Evolutionary conservation across 2,113 vertebrate genomes (phyloP), one percentile per base, ranked within the genome.

Genomic region (Carassius carassius): DNA sequence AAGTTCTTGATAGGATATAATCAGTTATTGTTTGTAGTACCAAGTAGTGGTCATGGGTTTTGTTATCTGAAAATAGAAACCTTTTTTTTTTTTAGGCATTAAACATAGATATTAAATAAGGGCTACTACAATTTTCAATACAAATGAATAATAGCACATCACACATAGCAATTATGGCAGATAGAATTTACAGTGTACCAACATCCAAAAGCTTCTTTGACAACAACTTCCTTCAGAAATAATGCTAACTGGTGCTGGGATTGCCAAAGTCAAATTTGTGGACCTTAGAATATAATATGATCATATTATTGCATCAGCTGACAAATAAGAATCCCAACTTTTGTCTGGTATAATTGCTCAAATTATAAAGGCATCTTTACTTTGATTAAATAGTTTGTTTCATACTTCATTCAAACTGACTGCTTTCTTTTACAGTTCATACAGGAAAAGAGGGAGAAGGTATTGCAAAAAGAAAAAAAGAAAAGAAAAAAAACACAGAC

Each of bases 351-450:
- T 90, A 78, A 73, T 73, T 80, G 35, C 32, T 35, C 41, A 87
- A 92, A 87, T 88, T 93, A 91, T 94, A 92, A 93, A 92, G 92
- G 88, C 88, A 88, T 91, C 90, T 89, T 87, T 86, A 87, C 91
- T 91, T 90, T 90, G 89, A 92, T 92, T 93, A 93, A 94, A 93
- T 93, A 89, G 1, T 0, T 54, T 94, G 62, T 91, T 93, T 90
- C 92, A 92, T 92, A 93, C 89, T 92, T 51, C 91, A 83, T 79
- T 88, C 90, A 87, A 13, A 49, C 29, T 17, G 83, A 74, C 86
- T 86, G 79, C 60, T 83, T 87, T 82, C 78, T 82, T 84, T 86
- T 91, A 79, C 89, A 85, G 79, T 87, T 88, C 90, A 91, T 90
- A 91, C 89, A 90, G 91, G 69, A 88, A 84, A 84, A 79, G 88